Percentiles rank a stretch among this genome's conserved stretches.
Evolutionary conservation across 2,113 vertebrate species (phyloP).

Genomic region (Anser cygnoides): DNA sequence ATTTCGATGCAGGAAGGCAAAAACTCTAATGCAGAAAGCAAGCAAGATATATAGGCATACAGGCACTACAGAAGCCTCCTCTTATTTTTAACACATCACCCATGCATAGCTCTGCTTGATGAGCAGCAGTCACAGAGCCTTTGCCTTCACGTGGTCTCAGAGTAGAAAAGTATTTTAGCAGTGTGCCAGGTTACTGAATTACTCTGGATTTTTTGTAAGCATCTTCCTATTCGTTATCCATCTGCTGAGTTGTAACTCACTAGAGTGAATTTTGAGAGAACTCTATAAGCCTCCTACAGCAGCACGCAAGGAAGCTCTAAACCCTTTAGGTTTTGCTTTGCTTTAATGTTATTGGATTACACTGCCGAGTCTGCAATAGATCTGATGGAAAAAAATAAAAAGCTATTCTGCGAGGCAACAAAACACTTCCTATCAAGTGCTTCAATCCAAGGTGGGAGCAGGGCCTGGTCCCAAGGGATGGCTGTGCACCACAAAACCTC

Average conservation of each 20-base stretch:
- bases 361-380: neutral
- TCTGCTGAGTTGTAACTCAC: neutral
- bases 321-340: neutral
- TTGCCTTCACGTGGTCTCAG: neutral
- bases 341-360: neutral
- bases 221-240: neutral
- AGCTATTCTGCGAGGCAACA: neutral
- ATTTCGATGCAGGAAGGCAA: neutral
- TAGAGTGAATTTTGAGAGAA: neutral
- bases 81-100: neutral
- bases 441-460: neutral
- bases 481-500: neutral
- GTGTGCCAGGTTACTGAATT: neutral
- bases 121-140: neutral
- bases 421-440: neutral
- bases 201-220: neutral
- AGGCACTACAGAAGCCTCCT: neutral
- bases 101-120: neutral
- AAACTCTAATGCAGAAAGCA: neutral
- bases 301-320: neutral
- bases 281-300: neutral
- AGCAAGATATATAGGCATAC: fast-evolving
- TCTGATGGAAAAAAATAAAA: neutral
- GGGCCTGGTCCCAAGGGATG: no score
- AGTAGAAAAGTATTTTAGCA: neutral